A percentile compares a stretch with the other conserved stretches of the same genome.
phyloP scores from a whole-genome alignment of 2,888 invertebrate genomes.

The Microctonus brassicae region DNA sequence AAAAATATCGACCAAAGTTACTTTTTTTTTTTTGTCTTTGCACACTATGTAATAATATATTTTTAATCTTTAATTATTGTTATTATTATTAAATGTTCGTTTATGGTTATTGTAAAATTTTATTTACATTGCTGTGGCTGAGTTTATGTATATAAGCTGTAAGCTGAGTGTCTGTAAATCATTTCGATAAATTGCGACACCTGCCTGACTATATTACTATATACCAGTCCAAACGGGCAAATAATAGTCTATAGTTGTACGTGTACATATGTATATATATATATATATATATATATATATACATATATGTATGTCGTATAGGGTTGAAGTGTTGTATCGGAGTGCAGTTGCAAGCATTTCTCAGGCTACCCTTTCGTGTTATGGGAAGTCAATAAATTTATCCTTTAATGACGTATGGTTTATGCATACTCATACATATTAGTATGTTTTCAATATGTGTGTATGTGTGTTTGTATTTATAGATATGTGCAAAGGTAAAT shows the following conservation, averaged over 20 bases:
- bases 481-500: background rate
- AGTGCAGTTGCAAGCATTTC: background rate
- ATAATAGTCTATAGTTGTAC: background rate
- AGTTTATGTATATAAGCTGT: background rate
- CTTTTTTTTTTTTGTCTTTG: background rate
- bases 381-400: conserved; percentile 26
- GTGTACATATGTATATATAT: background rate
- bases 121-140: background rate
- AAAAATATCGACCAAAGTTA: too few species aligned
- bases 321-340: background rate
- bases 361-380: conserved; percentile 9
- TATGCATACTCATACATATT: conserved; percentile 1
- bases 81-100: background rate
- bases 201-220: background rate
- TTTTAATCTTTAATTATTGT: background rate
- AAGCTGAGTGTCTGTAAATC: conserved; percentile 10
- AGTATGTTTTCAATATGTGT: background rate
- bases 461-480: too few species aligned
- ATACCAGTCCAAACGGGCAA: background rate
- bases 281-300: background rate
- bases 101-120: background rate
- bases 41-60: background rate
- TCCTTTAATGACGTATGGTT: conserved; percentile 17
- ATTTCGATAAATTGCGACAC: conserved; percentile 11
- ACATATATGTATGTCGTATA: too few species aligned